Evolutionary conservation across 1,140 invertebrate species (phyloP).

Genomic region (Cecropterus lyciades): DNA sequence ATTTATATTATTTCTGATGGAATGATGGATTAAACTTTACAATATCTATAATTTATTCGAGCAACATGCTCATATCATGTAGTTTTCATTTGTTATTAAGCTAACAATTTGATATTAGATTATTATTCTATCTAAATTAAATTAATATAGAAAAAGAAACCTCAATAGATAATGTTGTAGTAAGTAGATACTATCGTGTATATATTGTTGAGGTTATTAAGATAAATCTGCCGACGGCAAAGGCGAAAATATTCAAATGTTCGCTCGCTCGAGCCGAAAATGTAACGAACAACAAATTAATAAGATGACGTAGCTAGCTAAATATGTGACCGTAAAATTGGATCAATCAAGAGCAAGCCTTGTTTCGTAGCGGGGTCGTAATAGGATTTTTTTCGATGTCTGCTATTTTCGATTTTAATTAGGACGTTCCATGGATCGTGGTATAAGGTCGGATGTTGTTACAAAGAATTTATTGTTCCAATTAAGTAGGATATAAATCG

Average conservation of each 20-base stretch:
- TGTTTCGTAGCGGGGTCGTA: constrained; percentile 18
- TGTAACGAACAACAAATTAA: constrained; percentile 16
- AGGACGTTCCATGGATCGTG: constrained; percentile 25
- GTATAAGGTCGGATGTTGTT: constrained; percentile 15
- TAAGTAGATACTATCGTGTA: neutral
- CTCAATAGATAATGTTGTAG: no score
- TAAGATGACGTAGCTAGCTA: constrained; percentile 11
- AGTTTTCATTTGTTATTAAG: no score
- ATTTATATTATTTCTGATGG: no score
- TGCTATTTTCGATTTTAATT: constrained; percentile 32
- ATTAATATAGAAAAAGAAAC: no score
- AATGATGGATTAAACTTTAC: no score
- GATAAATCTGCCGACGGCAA: neutral
- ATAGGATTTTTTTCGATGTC: constrained; percentile 30
- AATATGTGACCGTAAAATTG: constrained; percentile 28
- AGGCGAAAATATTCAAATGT: neutral
- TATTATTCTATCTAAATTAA: no score
- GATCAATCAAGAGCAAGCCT: constrained; percentile 16
- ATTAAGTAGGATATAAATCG: constrained; percentile 12
- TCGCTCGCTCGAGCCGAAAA: neutral
- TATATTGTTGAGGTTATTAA: neutral
- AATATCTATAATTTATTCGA: no score
- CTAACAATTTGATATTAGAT: no score
- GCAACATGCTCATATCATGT: no score
- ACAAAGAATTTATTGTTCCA: constrained; percentile 15